Evolutionary conservation across 1,140 invertebrate genomes (phyloP), one percentile per base, ranked within the genome.

Genomic region (Heliconius himera): DNA sequence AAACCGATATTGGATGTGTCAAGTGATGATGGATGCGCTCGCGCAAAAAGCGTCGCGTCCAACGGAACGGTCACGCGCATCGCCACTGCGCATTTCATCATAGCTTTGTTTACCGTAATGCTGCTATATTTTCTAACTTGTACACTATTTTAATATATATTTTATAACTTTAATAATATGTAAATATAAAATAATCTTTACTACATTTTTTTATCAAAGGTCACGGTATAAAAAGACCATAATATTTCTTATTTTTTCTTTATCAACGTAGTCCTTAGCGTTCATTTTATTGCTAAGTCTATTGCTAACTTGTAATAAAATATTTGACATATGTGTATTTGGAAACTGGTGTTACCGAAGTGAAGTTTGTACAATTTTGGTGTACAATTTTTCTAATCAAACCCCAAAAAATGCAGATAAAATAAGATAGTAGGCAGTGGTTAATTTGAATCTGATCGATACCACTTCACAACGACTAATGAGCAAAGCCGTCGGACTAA

Each of bases 1-100:
- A 94, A 94, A 94, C 86, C 84, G 81, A 94, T 93, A 94, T 94
- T 93, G 92, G 91, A 94, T 92, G 89, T 93, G 92, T 94, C 92
- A 94, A 88, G 88, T 83, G 77, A 94, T 93, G 92, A 94, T 94
- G 88, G 90, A 94, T 94, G 92, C 87, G 87, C 85, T 81, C 80
- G 84, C 80, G 84, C 87, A 92, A 92, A 93, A 93, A 91, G 82
- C 89, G 86, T 89, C 87, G 88, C 86, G 79, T 82, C 79, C 81
- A 89, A 92, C 89, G 92, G 88, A 91, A 81, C 79, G 79, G 90
- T 91, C 90, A 93, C 89, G 88, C 83, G 81, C 81, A 77, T 77
- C 77, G 80, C 76, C 74, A 77, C 83, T 79, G 70, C 66, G 85
- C 88, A 85, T 82, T 83, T 85, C 84, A 82, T 85, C 83, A 86